Evolutionary conservation across 1,140 invertebrate genomes (phyloP).

Genomic region (Elysia chlorotica): DNA sequence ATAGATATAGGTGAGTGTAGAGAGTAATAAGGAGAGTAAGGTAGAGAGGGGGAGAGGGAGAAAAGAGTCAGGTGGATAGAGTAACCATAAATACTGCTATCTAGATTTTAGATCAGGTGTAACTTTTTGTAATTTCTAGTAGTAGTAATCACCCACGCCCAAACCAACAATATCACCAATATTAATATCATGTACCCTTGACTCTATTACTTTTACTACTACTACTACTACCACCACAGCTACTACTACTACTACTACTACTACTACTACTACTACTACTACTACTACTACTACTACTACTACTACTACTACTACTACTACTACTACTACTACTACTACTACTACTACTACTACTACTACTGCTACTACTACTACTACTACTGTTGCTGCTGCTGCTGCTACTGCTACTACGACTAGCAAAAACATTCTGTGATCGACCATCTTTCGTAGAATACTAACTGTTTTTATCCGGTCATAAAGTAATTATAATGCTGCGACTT

Average conservation of each 20-base stretch:
- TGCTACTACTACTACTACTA: conserved; percentile 10
- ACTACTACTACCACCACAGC: conserved; percentile 6
- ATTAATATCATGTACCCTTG: neutral
- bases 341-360: conserved; percentile 9
- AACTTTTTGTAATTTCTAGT: neutral
- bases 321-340: conserved; percentile 4
- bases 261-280: conserved; percentile 11
- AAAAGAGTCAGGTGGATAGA: neutral
- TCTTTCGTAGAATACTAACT: too few species aligned
- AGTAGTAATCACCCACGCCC: neutral
- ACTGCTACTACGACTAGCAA: neutral
- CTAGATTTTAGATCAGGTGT: neutral
- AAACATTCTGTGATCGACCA: neutral
- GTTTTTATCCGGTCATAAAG: too few species aligned
- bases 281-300: conserved; percentile 12
- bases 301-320: conserved; percentile 8
- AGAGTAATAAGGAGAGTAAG: too few species aligned
- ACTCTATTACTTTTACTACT: conserved; percentile 1
- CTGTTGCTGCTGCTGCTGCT: conserved; percentile 1
- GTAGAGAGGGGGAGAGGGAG: neutral
- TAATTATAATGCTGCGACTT: too few species aligned
- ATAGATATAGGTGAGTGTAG: too few species aligned
- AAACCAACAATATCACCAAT: neutral
- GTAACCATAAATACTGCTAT: neutral
- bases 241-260: conserved; percentile 13